Conservation (phyloP, 2,797 vertebrate genomes). For the Telmatherina bonti region DNA sequence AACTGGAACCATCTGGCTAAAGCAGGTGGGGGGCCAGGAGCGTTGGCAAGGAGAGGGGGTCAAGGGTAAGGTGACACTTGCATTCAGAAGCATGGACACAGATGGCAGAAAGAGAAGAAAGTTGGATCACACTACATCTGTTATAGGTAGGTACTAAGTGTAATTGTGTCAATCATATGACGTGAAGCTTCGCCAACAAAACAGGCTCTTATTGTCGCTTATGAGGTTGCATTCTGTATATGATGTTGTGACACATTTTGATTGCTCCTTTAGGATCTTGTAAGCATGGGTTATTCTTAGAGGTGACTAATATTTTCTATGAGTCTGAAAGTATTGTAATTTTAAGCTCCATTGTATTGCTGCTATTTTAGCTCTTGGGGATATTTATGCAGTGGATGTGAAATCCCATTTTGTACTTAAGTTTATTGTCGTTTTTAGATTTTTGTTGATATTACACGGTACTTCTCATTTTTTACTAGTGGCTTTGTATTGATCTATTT, state of each 20-base stretch:
- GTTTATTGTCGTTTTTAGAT: not conserved
- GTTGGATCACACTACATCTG: conserved; percentile 22
- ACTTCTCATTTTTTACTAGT: not conserved
- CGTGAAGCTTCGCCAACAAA: conserved; percentile 28
- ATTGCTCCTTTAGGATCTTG: conserved; percentile 62
- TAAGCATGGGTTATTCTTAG: conserved; percentile 66
- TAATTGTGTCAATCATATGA: conserved; percentile 46
- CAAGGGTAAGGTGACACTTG: conserved; percentile 66
- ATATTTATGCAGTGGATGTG: conserved; percentile 3
- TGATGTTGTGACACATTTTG: conserved; percentile 36
- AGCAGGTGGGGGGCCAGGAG: conserved; percentile 18
- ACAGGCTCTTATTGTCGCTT: conserved; percentile 13
- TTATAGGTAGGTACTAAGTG: conserved; percentile 47
- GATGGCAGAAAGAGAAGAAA: conserved; percentile 48
- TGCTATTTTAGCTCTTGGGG: conserved; percentile 41
- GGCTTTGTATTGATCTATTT: not conserved
- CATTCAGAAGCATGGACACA: conserved; percentile 47
- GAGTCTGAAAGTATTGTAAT: conserved; percentile 39
- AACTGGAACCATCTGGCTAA: conserved; percentile 53
- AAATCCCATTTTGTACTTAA: conserved; percentile 7
- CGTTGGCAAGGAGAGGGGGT: conserved; percentile 37
- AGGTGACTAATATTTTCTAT: conserved; percentile 65
- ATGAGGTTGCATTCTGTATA: conserved; percentile 37
- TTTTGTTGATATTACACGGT: not conserved
- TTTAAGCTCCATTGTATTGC: conserved; percentile 47